These are phyloP conservation scores for Dynastes maya DNA, from an alignment of 2,888 invertebrate genomes.

Conservation along the genomic window DNA sequence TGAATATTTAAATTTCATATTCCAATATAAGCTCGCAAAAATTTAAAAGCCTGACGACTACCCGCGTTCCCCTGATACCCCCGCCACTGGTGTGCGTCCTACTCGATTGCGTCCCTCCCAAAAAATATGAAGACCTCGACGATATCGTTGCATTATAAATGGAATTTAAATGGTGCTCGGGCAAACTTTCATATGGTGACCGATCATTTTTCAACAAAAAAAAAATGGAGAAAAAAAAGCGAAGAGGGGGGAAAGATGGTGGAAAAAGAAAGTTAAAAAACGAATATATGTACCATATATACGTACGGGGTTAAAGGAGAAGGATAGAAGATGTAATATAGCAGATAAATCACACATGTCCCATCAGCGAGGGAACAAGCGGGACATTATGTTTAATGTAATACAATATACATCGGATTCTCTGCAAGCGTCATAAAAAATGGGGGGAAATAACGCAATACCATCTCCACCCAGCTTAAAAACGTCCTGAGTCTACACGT, in stretches of 20 bases:
- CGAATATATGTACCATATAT: not conserved
- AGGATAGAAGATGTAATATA: conserved; percentile 11
- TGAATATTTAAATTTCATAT: conserved; percentile 23
- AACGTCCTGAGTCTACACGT: no score
- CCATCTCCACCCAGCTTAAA: no score
- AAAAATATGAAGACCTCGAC: not conserved
- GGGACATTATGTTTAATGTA: conserved; percentile 44
- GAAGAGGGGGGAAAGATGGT: not conserved
- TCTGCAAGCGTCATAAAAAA: not conserved
- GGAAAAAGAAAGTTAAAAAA: not conserved
- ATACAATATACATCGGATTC: conserved; percentile 37
- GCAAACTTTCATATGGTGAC: conserved; percentile 30
- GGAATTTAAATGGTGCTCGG: conserved; percentile 36
- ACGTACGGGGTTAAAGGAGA: not conserved
- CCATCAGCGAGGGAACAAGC: not conserved
- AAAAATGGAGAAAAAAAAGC: not conserved
- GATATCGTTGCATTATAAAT: conserved; percentile 38
- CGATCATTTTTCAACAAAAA: conserved; percentile 32
- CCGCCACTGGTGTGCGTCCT: not conserved
- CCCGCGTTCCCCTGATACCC: not conserved
- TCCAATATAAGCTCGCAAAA: conserved; percentile 5
- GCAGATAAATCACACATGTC: conserved; percentile 32
- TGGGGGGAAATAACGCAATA: no score
- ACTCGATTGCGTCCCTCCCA: not conserved
- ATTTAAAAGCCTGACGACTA: conserved; percentile 13